phyloP scores from a whole-genome alignment of 2,888 invertebrate genomes.

The Andrena haemorrhoa region DNA sequence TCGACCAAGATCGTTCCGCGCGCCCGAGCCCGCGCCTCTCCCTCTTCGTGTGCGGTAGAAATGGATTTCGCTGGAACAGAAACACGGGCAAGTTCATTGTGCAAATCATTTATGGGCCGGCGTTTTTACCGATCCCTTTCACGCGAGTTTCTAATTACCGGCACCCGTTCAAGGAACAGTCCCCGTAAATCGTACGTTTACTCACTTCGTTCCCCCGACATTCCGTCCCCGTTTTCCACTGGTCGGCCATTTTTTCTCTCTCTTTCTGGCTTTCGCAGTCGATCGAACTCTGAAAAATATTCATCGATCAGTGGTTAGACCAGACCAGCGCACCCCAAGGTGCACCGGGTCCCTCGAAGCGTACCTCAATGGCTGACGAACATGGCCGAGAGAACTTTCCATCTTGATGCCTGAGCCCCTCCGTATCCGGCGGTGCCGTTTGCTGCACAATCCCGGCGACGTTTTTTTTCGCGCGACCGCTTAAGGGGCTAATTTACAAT shows the following conservation, averaged over 20 bases:
- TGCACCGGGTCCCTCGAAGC: neutral
- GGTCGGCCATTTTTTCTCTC: neutral
- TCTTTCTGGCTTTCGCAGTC: neutral
- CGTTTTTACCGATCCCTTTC: conserved; percentile 49
- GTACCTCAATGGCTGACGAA: conserved; percentile 56
- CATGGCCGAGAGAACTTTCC: conserved; percentile 54
- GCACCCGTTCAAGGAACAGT: neutral
- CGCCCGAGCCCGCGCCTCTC: conserved; percentile 6
- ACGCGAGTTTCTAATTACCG: conserved; percentile 49
- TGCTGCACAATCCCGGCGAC: neutral
- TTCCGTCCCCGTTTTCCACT: neutral
- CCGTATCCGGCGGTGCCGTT: conserved; percentile 12
- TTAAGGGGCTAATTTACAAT: conserved; percentile 44
- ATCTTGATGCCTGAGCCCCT: conserved; percentile 39
- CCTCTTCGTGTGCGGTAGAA: conserved; percentile 60
- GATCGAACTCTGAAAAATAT: conserved; percentile 9
- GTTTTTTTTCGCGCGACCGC: conserved; percentile 18
- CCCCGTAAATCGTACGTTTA: conserved; percentile 12
- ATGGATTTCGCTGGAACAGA: conserved; percentile 45
- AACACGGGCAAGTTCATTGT: conserved; percentile 45
- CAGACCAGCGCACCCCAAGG: neutral
- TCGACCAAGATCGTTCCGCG: conserved; percentile 73
- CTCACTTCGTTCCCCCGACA: neutral
- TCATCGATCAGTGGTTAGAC: neutral
- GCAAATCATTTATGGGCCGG: conserved; percentile 41